A percentile compares a stretch with the other conserved stretches of the same genome.
Conservation (phyloP, 2,797 vertebrate species). For the Acridotheres tristis region DNA sequence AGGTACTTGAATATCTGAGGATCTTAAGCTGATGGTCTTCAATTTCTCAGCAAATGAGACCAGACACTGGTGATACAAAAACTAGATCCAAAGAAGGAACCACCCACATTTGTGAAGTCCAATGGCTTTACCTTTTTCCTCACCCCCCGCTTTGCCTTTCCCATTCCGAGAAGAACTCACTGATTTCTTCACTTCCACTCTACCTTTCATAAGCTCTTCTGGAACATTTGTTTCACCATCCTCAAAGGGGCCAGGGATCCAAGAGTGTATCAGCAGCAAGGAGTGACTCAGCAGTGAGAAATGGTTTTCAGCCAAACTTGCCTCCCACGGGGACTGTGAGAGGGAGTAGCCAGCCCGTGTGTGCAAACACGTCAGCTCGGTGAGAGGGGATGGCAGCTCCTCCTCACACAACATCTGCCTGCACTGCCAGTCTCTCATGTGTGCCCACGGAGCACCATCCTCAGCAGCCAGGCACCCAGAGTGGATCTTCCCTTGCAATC, state of each 20-base stretch:
- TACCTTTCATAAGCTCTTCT: neutral
- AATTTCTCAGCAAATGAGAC: neutral
- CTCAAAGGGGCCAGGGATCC: rapidly evolving
- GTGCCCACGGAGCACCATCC: neutral
- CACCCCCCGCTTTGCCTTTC: neutral
- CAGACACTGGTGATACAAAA: neutral
- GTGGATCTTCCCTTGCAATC: neutral
- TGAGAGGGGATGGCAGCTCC: neutral
- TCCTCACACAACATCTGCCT: neutral
- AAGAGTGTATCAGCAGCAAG: neutral
- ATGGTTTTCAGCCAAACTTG: neutral
- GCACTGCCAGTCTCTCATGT: rapidly evolving
- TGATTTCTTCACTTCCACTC: neutral
- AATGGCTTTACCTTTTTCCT: neutral
- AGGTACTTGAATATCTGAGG: neutral
- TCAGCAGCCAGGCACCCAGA: neutral
- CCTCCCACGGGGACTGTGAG: neutral
- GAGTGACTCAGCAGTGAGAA: constrained; percentile 16
- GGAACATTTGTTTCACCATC: neutral
- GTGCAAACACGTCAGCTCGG: neutral
- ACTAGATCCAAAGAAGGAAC: neutral
- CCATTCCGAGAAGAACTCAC: neutral
- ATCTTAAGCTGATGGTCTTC: neutral
- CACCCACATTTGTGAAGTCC: neutral
- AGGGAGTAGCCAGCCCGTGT: neutral